Evolutionary conservation across 2,797 vertebrate genomes (phyloP), one percentile per base, ranked within the genome.

Genomic region (Galago senegalensis): DNA sequence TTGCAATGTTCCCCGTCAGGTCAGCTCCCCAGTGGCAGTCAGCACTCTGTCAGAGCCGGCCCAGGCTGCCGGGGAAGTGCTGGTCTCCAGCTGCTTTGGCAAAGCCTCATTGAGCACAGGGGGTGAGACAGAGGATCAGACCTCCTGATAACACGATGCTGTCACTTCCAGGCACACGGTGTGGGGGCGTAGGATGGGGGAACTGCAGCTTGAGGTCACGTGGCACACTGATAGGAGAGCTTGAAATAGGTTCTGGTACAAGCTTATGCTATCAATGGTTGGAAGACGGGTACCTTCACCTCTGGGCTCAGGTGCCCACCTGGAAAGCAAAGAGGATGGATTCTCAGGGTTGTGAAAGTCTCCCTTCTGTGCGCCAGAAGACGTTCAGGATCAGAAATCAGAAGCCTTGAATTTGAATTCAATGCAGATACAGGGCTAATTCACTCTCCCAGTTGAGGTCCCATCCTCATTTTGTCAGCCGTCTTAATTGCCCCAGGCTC

Each of bases 11-110:
- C 91, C 25, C 61, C 31, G 29, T 82, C 58, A 94, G 87, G 81
- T 87, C 49, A 79, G 89, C 67, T 61, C 94, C 83, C 91, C 2
- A 3, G 13, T 37, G 91, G 89, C 76, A 58, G 5, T 96, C 96
- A 95, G 69, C 69, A 61, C 7, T 10, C 95, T 92, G 89, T 77
- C 5, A 2, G 69, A 79, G 73, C 80, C 88, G 91, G 87, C 77
- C 25, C 7, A 0, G 56, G 49, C 67, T 31, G 0, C 3, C 0
- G 46, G 17, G 87, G 37, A 75, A 46, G 27, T 60, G 25, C 76
- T 81, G 43, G 9, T 89, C 29, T 43, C 83, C 43, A 6, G 49
- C 49, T 82, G 77, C 75, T 72, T 77, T 92, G 82, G 69, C 80
- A 94, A 91, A 70, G 77, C 4, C 70, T 87, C 58, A 16, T 31